Evolutionary conservation across 30 jellyfish, hydroid and myxozoan species (phyloP).

Genomic region (Aurelia aurita): DNA sequence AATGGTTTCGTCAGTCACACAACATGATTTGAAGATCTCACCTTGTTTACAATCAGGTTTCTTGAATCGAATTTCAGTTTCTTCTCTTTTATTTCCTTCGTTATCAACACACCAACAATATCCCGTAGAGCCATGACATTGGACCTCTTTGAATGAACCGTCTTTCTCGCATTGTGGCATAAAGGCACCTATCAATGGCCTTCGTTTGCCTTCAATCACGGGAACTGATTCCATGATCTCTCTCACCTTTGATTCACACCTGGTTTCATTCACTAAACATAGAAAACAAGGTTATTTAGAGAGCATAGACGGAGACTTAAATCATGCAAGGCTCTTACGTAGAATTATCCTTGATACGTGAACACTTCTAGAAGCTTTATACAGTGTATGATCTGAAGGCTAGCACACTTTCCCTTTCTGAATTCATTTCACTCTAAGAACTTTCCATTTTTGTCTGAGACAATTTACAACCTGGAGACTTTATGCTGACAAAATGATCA

Average conservation of each 20-base stretch:
- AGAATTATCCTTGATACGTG: too few species aligned
- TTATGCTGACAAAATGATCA: too few species aligned
- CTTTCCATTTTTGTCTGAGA: too few species aligned
- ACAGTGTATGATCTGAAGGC: too few species aligned
- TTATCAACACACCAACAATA: slow-evolving; percentile 80
- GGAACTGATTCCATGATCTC: not conserved
- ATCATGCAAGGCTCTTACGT: too few species aligned
- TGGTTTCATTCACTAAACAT: not conserved
- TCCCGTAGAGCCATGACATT: slow-evolving; percentile 77
- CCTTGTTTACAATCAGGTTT: slow-evolving; percentile 62
- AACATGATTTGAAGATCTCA: not conserved
- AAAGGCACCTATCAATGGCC: slow-evolving; percentile 60
- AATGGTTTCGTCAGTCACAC: too few species aligned
- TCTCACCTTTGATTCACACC: not conserved
- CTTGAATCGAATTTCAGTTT: slow-evolving; percentile 36
- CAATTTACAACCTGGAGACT: too few species aligned
- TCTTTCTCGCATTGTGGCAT: slow-evolving; percentile 69
- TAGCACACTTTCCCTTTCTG: too few species aligned
- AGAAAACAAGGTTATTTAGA: too few species aligned
- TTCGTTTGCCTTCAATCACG: not conserved
- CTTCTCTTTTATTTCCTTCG: slow-evolving; percentile 45
- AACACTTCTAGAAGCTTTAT: too few species aligned
- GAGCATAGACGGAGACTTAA: too few species aligned
- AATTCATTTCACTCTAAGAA: too few species aligned
- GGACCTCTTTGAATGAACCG: slow-evolving; percentile 71